phyloP scores from a whole-genome alignment of 1,140 invertebrate species.

The Pissodes strobi region DNA sequence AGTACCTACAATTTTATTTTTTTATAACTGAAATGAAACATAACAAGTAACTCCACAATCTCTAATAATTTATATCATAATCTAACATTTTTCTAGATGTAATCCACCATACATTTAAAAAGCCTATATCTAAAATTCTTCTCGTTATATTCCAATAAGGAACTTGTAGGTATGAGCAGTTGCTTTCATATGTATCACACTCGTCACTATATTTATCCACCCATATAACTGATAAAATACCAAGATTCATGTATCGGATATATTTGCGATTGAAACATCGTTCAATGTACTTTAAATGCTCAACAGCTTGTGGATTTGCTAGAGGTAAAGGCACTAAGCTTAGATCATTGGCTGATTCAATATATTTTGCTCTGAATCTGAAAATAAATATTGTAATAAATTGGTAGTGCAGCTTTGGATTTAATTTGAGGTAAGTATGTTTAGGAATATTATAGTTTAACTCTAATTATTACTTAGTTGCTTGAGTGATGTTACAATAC shows the following conservation, averaged over 20 bases:
- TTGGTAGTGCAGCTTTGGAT: too few relatives aligned
- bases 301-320: constrained; percentile 68
- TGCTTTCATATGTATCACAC: constrained; percentile 71
- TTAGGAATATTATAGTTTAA: too few relatives aligned
- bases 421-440: too few relatives aligned
- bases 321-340: constrained; percentile 67
- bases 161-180: constrained; percentile 73
- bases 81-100: constrained; percentile 72
- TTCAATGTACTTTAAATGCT: constrained; percentile 67
- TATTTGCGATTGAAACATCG: constrained; percentile 68
- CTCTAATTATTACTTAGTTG: too few relatives aligned
- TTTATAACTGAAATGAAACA: not conserved
- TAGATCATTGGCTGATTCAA: constrained; percentile 65
- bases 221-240: constrained; percentile 77
- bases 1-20: constrained; percentile 19
- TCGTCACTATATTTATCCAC: constrained; percentile 67
- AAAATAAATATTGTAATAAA: constrained; percentile 2
- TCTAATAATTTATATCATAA: constrained; percentile 73
- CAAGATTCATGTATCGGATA: constrained; percentile 68
- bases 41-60: not conserved
- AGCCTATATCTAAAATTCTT: constrained; percentile 77
- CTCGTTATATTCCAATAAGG: constrained; percentile 63
- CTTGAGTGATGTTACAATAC: too few relatives aligned
- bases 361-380: constrained; percentile 58
- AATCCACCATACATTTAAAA: constrained; percentile 75